A percentile compares a stretch with the other conserved stretches of the same genome.
phyloP scores from a whole-genome alignment of 1,140 invertebrate genomes.

The Drosophila pseudoobscura region DNA sequence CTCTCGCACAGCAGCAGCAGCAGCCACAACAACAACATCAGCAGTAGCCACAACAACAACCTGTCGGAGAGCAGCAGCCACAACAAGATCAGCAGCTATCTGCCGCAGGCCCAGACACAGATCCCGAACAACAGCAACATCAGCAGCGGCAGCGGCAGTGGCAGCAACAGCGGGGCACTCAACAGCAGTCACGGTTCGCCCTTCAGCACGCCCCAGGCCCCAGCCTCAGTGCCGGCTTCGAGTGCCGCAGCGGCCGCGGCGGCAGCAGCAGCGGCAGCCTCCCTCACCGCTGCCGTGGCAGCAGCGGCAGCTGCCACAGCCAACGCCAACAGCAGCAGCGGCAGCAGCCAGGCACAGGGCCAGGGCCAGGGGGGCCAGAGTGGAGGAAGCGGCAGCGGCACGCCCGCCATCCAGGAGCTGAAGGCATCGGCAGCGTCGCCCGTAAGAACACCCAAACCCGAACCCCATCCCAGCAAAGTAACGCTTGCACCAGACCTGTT shows the following conservation, averaged over 20 bases:
- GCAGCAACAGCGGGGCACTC: constrained; percentile 35
- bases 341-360: constrained; percentile 8
- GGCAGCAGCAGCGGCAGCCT: constrained; percentile 55
- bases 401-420: constrained; percentile 78
- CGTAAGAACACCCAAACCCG: constrained; percentile 78
- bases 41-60: constrained; percentile 37
- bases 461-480: constrained; percentile 77
- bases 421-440: constrained; percentile 81
- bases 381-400: constrained; percentile 30
- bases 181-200: constrained; percentile 60
- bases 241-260: constrained; percentile 65
- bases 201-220: constrained; percentile 62
- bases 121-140: constrained; percentile 21
- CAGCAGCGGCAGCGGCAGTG: constrained; percentile 8
- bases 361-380: constrained; percentile 12
- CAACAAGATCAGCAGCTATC: constrained; percentile 65
- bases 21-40: constrained; percentile 21
- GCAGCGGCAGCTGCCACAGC: constrained; percentile 63
- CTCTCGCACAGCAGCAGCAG: constrained; percentile 74
- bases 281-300: constrained; percentile 64
- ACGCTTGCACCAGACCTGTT: constrained; percentile 42
- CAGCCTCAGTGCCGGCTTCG: constrained; percentile 45
- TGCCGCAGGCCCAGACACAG: constrained; percentile 33
- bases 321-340: constrained; percentile 27
- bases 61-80: constrained; percentile 46